A percentile compares a stretch with the other conserved stretches of the same genome.
phyloP scores from a whole-genome alignment of 2,888 invertebrate species.

The Epistrophella euchroma region DNA sequence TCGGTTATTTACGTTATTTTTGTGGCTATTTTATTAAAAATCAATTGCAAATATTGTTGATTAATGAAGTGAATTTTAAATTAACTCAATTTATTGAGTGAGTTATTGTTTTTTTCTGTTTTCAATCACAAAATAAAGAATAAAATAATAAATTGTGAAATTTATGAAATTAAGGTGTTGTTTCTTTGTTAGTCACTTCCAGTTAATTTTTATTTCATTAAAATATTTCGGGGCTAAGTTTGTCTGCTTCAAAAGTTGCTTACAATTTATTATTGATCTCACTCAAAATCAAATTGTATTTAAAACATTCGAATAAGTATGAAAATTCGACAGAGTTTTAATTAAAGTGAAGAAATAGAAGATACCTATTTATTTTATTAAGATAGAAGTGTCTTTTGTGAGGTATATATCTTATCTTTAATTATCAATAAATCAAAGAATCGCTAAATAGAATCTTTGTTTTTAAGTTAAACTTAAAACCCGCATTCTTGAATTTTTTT shows the following conservation, averaged over 20 bases:
- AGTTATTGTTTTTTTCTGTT: not conserved
- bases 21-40: not conserved
- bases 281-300: not conserved
- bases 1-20: conserved; percentile 14
- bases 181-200: not conserved
- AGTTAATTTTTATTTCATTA: not conserved
- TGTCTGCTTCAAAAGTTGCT: not conserved
- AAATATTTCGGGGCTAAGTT: not conserved
- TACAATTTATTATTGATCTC: not conserved
- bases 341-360: not conserved
- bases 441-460: not conserved
- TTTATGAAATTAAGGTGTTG: not conserved
- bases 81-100: not conserved
- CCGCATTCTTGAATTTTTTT: not conserved
- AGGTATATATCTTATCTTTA: not conserved
- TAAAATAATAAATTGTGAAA: not conserved
- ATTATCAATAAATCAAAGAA: not conserved
- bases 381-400: not conserved
- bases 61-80: not conserved
- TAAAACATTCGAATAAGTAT: no score
- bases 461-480: not conserved
- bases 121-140: not conserved
- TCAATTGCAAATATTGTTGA: not conserved
- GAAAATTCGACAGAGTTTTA: no score
- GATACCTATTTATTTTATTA: not conserved